Percentiles rank a stretch among this genome's conserved stretches.
These are phyloP conservation scores for Baryphthengus martii DNA, from an alignment of 2,113 vertebrate species.

Conservation along the genomic window DNA sequence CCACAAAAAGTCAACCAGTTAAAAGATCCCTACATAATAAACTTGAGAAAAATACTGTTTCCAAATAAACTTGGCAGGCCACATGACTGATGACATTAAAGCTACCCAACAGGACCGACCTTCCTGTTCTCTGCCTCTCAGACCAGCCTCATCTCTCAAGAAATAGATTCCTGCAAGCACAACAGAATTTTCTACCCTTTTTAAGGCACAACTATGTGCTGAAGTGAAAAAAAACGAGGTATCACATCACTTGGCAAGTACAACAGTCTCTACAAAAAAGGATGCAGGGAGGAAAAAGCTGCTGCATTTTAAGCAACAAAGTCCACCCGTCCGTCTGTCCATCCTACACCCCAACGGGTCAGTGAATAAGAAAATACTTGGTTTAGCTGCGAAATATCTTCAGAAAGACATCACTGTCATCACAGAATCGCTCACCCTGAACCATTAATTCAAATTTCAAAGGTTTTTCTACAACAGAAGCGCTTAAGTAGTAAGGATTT, in stretches of 20 bases:
- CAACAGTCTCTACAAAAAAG: neutral
- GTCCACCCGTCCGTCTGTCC: neutral
- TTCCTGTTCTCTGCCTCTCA: neutral
- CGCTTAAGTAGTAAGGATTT: neutral
- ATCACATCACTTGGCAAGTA: neutral
- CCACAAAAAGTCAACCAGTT: neutral
- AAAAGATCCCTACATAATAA: neutral
- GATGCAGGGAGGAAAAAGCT: accelerated
- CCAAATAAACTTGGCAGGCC: neutral
- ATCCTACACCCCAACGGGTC: neutral
- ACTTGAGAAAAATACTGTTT: neutral
- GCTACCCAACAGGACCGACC: neutral
- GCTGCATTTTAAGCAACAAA: neutral
- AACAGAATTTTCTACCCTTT: neutral
- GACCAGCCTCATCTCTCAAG: neutral
- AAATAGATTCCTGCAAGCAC: neutral
- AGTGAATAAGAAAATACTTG: neutral
- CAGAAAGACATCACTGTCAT: neutral
- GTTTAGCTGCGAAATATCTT: neutral
- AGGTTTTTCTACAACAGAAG: neutral
- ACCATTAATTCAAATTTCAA: neutral
- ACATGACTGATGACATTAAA: neutral
- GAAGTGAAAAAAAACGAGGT: neutral
- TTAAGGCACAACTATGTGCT: neutral
- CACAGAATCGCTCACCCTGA: neutral